Evolutionary conservation across 2,113 vertebrate species (phyloP), one percentile per base, ranked within the genome.

Genomic region (Halcyon malimbica): DNA sequence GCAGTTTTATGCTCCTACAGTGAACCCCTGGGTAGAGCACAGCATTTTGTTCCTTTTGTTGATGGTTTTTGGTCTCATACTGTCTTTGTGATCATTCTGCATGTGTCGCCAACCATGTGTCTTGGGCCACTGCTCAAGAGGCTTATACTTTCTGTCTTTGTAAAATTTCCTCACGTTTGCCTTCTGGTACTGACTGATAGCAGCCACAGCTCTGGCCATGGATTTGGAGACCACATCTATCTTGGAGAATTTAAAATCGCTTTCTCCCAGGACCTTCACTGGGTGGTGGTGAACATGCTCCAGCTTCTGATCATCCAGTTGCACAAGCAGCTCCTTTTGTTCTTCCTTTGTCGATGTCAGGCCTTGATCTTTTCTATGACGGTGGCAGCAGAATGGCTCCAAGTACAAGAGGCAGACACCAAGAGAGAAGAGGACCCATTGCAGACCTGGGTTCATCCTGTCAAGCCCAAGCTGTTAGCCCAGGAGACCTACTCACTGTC

Each of bases 271-370:
- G 16, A 82, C 26, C n/a, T 16, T 73, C 37, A 42, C 37, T 14
- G 77, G 4, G 0, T 35, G n/a, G 11, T 9, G 3, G 2, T 20
- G 31, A 78, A 24, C 24, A 41, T 63, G 6, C 41, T 82, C 46
- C 23, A 60, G 21, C n/a, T 81, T 59, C 92, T 60, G 15, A 26
- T n/a, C 37, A 89, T 35, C 31, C 60, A 54, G 2, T 24, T 81
- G 31, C 14, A 67, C 6, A 59, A 75, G 19, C 0, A 0, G 25
- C 31, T 87, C 13, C n/a, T 84, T 44, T 37, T 77, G 1, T 28
- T 73, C n/a, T 78, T 78, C 35, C 23, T 11, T 37, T 41, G 56
- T 28, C 70, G 41, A 24, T 12, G 19, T n/a, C 62, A 87, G 33
- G 39, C 56, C 56, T 35, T 44, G 42, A 7, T 41, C n/a, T 54